phyloP scores from a whole-genome alignment of 2,888 invertebrate species.

The Papilio demoleus region DNA sequence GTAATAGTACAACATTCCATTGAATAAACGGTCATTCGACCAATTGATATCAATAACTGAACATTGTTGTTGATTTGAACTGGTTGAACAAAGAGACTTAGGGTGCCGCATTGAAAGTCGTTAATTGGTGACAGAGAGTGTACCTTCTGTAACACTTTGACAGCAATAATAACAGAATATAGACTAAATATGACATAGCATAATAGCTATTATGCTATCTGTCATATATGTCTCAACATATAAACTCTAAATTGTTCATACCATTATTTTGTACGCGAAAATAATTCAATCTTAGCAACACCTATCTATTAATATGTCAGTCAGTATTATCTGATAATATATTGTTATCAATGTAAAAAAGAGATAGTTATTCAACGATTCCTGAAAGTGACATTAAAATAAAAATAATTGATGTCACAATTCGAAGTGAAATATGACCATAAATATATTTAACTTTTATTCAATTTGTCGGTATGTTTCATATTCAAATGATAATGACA shows the following conservation, averaged over 20 bases:
- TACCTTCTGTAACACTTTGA: too few species aligned
- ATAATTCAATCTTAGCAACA: not conserved
- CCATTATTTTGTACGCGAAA: too few species aligned
- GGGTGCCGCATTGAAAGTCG: not conserved
- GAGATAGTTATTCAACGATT: not conserved
- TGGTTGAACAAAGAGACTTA: not conserved
- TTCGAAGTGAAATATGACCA: not conserved
- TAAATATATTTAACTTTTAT: not conserved
- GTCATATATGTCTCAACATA: too few species aligned
- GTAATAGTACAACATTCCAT: constrained; percentile 29
- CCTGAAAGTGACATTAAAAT: too few species aligned
- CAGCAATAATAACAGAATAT: too few species aligned
- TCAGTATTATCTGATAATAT: not conserved
- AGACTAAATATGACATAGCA: too few species aligned
- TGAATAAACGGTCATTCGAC: constrained; percentile 29
- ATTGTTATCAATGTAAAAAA: not conserved
- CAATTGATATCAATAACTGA: constrained; percentile 37
- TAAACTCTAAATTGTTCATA: too few species aligned
- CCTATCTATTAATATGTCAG: not conserved
- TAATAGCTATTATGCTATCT: too few species aligned
- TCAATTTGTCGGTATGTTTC: not conserved
- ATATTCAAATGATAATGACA: constrained; percentile 18
- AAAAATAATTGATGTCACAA: not conserved
- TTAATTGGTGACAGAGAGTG: not conserved
- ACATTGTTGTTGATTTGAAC: constrained; percentile 12